Evolutionary conservation across 2,113 vertebrate species (phyloP).

Genomic region (Bettongia penicillata): DNA sequence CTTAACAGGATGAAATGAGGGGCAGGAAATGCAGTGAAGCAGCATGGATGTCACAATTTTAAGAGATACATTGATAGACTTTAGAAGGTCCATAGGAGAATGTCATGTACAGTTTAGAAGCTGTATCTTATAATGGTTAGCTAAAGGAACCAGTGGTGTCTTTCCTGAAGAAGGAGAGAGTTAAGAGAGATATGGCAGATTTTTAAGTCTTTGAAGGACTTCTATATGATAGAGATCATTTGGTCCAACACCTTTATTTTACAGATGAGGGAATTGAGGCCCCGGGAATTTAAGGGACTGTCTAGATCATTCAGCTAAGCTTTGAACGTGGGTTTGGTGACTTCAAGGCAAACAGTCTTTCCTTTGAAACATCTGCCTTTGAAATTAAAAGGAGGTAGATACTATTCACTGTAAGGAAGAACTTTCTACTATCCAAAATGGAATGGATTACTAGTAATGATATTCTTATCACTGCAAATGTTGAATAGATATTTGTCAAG

Average conservation of each 20-base stretch:
- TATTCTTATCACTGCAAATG: neutral
- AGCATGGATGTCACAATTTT: neutral
- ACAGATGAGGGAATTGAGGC: neutral
- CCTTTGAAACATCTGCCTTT: neutral
- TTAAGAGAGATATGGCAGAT: neutral
- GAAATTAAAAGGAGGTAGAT: neutral
- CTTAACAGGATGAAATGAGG: neutral
- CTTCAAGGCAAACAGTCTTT: neutral
- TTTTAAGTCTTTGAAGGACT: neutral
- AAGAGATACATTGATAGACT: neutral
- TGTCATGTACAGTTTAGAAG: neutral
- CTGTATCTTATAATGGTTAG: neutral
- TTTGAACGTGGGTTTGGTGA: neutral
- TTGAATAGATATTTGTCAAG: neutral
- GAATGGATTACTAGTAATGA: neutral
- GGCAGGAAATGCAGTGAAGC: constrained; percentile 21
- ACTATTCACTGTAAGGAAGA: neutral
- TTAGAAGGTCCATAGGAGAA: neutral
- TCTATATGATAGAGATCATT: neutral
- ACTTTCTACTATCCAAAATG: neutral
- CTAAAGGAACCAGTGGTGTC: neutral
- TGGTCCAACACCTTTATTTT: neutral
- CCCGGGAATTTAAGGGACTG: neutral
- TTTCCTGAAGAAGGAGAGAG: neutral
- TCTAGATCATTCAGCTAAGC: neutral